Evolutionary conservation across 2,888 invertebrate species (phyloP).

Genomic region (Hypena proboscidalis): DNA sequence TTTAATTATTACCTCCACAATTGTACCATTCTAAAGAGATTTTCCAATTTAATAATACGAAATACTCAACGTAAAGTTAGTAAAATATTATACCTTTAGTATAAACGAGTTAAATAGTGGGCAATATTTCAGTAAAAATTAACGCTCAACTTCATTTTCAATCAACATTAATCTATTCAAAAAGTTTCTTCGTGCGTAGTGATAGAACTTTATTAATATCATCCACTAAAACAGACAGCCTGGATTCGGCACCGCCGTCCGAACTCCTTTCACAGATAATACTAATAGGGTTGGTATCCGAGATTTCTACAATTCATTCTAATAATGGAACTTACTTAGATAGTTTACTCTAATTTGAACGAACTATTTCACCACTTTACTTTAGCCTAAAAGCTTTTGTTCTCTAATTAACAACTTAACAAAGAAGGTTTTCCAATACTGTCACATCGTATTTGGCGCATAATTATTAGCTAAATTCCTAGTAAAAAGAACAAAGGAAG

Average conservation of each 20-base stretch:
- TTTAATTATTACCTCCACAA: no score
- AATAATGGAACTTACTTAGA: conserved; percentile 18
- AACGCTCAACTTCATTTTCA: conserved; percentile 12
- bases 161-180: conserved; percentile 28
- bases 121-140: conserved; percentile 10
- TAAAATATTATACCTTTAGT: background rate
- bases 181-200: conserved; percentile 18
- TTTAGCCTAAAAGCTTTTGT: conserved; percentile 6
- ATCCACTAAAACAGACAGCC: conserved; percentile 22
- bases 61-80: no score
- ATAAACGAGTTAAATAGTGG: background rate
- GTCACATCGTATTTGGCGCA: no score
- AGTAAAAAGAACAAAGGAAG: no score
- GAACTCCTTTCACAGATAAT: conserved; percentile 6
- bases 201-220: conserved; percentile 62
- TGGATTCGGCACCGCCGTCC: conserved; percentile 10
- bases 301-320: conserved; percentile 15
- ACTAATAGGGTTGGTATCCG: conserved; percentile 12
- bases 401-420: conserved; percentile 15
- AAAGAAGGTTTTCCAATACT: conserved; percentile 7
- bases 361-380: conserved; percentile 7
- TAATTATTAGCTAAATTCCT: no score
- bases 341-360: conserved; percentile 3
- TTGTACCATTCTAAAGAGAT: no score
- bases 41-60: no score